A percentile compares a stretch with the other conserved stretches of the same genome.
Evolutionary conservation across 2,888 invertebrate genomes (phyloP).

Genomic region (Napeogenes inachia): DNA sequence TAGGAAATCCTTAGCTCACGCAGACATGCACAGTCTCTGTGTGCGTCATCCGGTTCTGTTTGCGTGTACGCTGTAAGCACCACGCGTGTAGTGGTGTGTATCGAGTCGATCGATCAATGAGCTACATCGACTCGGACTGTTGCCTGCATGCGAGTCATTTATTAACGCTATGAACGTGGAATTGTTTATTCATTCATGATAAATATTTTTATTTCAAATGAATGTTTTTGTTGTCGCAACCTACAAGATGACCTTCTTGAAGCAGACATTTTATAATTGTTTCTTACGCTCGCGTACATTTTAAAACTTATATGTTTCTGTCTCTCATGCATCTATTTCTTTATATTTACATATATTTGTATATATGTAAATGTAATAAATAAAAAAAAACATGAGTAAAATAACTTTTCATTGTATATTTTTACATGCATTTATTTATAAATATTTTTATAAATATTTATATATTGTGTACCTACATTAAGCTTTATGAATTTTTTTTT

Average conservation of each 20-base stretch:
- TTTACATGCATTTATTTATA: too few species aligned
- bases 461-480: not conserved
- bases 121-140: conserved; percentile 61
- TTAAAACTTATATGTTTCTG: not conserved
- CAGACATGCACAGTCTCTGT: conserved; percentile 51
- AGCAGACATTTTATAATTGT: conserved; percentile 30
- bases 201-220: conserved; percentile 68
- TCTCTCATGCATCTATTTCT: too few species aligned
- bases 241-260: conserved; percentile 40
- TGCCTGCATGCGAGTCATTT: conserved; percentile 74
- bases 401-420: too few species aligned
- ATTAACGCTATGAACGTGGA: conserved; percentile 76
- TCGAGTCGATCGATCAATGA: conserved; percentile 76
- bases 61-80: conserved; percentile 38
- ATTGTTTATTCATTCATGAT: conserved; percentile 77
- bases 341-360: too few species aligned
- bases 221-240: conserved; percentile 53
- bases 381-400: too few species aligned
- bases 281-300: conserved; percentile 20
- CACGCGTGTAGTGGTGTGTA: conserved; percentile 48
- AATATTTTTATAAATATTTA: not conserved
- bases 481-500: conserved; percentile 17
- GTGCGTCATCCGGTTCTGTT: conserved; percentile 73
- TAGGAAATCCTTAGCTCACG: conserved; percentile 72
- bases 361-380: too few species aligned